Evolutionary conservation across 2,113 vertebrate genomes (phyloP), one percentile per base, ranked within the genome.

Genomic region (Syngnathus floridae): DNA sequence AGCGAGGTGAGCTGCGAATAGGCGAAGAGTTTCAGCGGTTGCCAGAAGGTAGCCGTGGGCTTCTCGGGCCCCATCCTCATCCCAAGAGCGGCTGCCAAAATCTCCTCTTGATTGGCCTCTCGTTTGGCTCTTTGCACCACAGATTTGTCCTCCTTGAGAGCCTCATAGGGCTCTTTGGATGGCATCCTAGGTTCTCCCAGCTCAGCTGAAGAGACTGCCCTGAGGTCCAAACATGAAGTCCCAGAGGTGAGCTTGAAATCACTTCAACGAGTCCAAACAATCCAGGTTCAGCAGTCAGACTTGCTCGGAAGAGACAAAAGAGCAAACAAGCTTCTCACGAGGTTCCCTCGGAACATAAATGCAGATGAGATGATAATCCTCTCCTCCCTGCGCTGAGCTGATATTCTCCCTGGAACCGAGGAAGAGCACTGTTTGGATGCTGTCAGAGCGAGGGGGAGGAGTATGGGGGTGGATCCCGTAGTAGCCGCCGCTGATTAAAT

Each of bases 1-100:
- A 99, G 92, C 51, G 97, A 98, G 75, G 95, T 97, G 91, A 99
- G 89, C 95, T 99, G 97, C 22, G 96, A 99, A 94, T 97, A 98
- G 91, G 95, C 95, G 89, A 99, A 99, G 77, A 98, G 93, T 96
- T 99, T 99, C 74, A 99, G 93, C 82, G 97, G 97, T 89, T 96
- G 94, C 96, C 95, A 99, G 72, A 91, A 82, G 59, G 89, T 87
- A 77, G 90, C 89, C 58, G 89, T 82, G 48, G 95, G 92, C 91
- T 99, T 98, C 87, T 91, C 93, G 87, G 95, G 89, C 67, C 93
- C 93, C 91, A 97, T 93, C 82, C 94, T 95, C 94, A 97, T 94
- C 78, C 94, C 94, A 87, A 99, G 73, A 54, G 95, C 95, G 43
- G 95, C 93, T 37, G 93, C 91, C 91, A 98, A 80, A 37, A 99